Evolutionary conservation across 2,113 vertebrate genomes (phyloP), one percentile per base, ranked within the genome.

Genomic region (Zapornia atra): DNA sequence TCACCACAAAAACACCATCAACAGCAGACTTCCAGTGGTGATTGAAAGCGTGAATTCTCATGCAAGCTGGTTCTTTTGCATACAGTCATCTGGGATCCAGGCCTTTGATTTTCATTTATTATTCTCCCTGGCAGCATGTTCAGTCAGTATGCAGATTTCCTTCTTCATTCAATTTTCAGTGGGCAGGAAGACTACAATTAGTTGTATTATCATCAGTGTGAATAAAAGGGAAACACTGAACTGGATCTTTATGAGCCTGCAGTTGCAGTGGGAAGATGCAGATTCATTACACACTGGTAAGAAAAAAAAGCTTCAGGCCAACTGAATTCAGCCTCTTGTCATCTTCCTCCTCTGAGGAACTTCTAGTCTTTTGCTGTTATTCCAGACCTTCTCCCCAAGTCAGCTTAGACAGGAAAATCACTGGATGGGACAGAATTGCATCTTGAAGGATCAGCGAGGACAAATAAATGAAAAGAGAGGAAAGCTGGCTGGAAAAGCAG

Each of bases 91-190:
- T 86, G 96, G 90, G 95, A 96, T 16, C 65, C 0, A 0, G 65
- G 94, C 61, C 73, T 96, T 96, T 94, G 95, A 95, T 96, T 97
- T 94, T 86, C 88, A 76, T 93, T 93, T 96, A 87, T 93, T 96
- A 88, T 96, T 92, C 86, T 96, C 83, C 77, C 94, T 94, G 86
- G 95, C 92, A 94, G 64, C 53, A 25, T 95, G 83, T 92, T 93
- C 96, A 96, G 92, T 90, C 90, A 46, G 82, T 94, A 88, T 94
- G 94, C 77, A 95, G 94, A 96, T 94, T 93, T 84, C 83, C 80
- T 84, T 65, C 95, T 92, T 94, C 88, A 82, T 95, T 96, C 92
- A 92, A 72, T 95, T 94, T 97, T 93, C 90, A 89, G 83, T 57
- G 91, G 83, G 86, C 57, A 93, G 85, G 82, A 96, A 96, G 95